Evolutionary conservation across 92 coral and sea anemone genomes (phyloP).

Genomic region (Nematostella vectensis): DNA sequence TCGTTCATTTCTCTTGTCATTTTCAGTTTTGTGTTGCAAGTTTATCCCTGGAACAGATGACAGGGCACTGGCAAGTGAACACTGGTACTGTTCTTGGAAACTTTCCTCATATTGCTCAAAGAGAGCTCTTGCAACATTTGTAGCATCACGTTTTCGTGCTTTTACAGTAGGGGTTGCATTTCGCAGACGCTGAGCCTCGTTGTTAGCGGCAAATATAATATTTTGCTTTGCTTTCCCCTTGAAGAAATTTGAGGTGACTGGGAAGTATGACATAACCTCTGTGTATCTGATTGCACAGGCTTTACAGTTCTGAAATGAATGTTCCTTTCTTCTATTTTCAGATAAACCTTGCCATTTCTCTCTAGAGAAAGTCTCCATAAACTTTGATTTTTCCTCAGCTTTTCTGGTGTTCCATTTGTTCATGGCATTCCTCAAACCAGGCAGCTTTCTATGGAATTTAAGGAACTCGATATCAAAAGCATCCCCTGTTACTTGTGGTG

Average conservation of each 20-base stretch:
- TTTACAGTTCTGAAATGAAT: conserved; percentile 22
- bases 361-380: conserved; percentile 29
- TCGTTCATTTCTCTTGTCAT: conserved; percentile 19
- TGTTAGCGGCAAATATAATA: conserved; percentile 12
- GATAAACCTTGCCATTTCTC: conserved; percentile 25
- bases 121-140: conserved; percentile 34
- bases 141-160: conserved; percentile 21
- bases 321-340: conserved; percentile 19
- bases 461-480: conserved; percentile 14
- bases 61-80: conserved; percentile 19
- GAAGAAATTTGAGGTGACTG: conserved; percentile 17
- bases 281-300: conserved; percentile 29
- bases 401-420: conserved; percentile 43
- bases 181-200: conserved; percentile 17
- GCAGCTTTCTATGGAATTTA: conserved; percentile 37
- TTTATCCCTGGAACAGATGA: conserved; percentile 22
- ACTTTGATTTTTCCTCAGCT: conserved; percentile 25
- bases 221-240: conserved; percentile 46
- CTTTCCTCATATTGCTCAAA: conserved; percentile 22
- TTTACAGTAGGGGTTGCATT: conserved; percentile 4
- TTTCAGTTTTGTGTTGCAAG: conserved; percentile 17
- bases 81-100: conserved; percentile 18
- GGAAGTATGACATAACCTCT: conserved; percentile 20
- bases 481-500: conserved; percentile 24
- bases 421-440: conserved; percentile 27